Percentiles rank a stretch among this genome's conserved stretches.
These are phyloP conservation scores for Heliconius ismenius DNA, from an alignment of 2,888 invertebrate genomes.

Conservation along the genomic window DNA sequence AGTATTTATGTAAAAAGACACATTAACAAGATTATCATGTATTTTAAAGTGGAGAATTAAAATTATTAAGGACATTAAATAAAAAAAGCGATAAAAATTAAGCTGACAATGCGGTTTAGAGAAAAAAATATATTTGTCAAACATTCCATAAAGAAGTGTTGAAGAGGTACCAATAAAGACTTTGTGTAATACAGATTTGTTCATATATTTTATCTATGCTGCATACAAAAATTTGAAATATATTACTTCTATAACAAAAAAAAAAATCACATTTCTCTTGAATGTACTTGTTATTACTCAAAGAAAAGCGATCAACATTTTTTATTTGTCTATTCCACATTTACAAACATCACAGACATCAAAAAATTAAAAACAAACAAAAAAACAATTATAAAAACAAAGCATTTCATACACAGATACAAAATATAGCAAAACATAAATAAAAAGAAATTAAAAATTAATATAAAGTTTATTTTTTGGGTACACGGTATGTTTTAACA, in stretches of 20 bases:
- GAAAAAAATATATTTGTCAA: background rate
- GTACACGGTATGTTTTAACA: constrained; percentile 64
- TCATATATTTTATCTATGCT: background rate
- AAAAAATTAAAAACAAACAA: background rate
- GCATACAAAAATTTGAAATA: background rate
- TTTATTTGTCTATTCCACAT: background rate
- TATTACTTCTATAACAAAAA: background rate
- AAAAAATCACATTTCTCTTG: no score
- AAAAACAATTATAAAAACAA: background rate
- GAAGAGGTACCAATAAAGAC: background rate
- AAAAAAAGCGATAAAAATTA: background rate
- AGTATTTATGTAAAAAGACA: background rate
- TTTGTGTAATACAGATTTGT: background rate
- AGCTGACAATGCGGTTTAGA: background rate
- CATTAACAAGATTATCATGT: background rate
- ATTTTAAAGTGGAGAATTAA: background rate
- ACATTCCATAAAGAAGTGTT: no score
- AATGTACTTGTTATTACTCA: no score
- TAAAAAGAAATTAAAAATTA: background rate
- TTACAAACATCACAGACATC: background rate
- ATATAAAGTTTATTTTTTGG: constrained; percentile 61
- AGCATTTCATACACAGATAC: constrained; percentile 12
- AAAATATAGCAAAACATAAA: constrained; percentile 17
- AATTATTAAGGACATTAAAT: background rate
- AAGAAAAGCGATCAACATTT: background rate